Evolutionary conservation across 2,113 vertebrate species (phyloP), one percentile per base, ranked within the genome.

Genomic region (Gopherus flavomarginatus): DNA sequence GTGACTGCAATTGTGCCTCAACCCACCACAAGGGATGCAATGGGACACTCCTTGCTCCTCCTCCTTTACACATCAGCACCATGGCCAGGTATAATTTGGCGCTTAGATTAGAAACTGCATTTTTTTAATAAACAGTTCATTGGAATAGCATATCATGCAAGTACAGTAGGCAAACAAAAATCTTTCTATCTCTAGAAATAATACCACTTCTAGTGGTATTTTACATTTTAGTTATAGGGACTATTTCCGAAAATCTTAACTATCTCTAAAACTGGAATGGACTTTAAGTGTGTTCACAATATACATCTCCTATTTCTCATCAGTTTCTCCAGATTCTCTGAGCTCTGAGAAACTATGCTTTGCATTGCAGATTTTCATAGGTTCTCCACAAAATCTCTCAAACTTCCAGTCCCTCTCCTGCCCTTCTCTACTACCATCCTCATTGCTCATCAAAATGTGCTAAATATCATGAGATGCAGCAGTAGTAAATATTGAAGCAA

Each of bases 401-500:
- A 47, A 42, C 24, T 75, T 91, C 83, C 8, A 81, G 17, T 44
- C n/a, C 17, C 72, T 47, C 80, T 85, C 17, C 31, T 85, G 5
- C 16, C 79, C 3, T 42, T 38, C 88, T 8, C 8, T 93, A 10
- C 77, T 93, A 52, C 49, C 90, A 3, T 49, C 95, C 92, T n/a
- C 59, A 27, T 27, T 27, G 35, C n/a, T 42, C 9, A 6, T 21
- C 50, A 81, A 84, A 92, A 96, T 42, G 22, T 83, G 72, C 17
- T 89, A 69, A 87, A 24, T 82, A 57, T 78, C 72, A 84, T 16
- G 35, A 47, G 77, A 65, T 42, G 44, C 10, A 93, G 72, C 10
- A 87, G 82, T 26, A 89, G 90, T 93, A 95, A 95, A 95, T 90
- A 92, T 53, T 24, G 83, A 86, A 90, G 52, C 72, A 80, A 85